phyloP scores from a whole-genome alignment of 2,113 vertebrate species.

The Eurypyga helias region DNA sequence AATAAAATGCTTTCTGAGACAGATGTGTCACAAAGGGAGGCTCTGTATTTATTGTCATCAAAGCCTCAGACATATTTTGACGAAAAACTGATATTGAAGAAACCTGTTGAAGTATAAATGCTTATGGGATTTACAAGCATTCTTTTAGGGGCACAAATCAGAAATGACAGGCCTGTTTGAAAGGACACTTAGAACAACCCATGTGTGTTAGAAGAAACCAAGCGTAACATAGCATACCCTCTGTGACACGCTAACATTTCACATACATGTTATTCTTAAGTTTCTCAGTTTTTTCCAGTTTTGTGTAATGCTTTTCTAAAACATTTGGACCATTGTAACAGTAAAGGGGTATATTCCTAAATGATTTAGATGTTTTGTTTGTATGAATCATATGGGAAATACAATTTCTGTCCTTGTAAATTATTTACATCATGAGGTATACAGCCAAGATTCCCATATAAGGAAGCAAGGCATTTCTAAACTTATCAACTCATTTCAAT shows the following conservation, averaged over 20 bases:
- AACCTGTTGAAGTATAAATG: not conserved
- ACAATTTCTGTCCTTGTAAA: not conserved
- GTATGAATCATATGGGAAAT: not conserved
- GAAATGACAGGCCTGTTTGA: not conserved
- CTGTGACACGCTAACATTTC: not conserved
- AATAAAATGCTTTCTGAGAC: not conserved
- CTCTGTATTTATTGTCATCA: not conserved
- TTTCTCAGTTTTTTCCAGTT: not conserved
- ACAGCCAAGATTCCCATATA: not conserved
- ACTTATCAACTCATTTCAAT: not conserved
- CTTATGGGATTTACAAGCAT: not conserved
- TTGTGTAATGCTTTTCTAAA: not conserved
- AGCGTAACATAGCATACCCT: fast-evolving
- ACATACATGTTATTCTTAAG: not conserved
- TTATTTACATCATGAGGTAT: not conserved
- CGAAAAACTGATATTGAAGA: not conserved
- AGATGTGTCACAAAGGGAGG: not conserved
- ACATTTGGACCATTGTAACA: not conserved
- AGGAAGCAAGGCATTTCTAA: not conserved
- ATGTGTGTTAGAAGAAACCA: not conserved
- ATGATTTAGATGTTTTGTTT: not conserved
- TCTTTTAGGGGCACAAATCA: not conserved
- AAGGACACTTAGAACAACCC: not conserved
- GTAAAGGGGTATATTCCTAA: not conserved
- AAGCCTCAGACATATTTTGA: not conserved